Percentiles rank a stretch among this genome's conserved stretches.
phyloP scores from a whole-genome alignment of 2,113 vertebrate species.

The Odocoileus virginianus region DNA sequence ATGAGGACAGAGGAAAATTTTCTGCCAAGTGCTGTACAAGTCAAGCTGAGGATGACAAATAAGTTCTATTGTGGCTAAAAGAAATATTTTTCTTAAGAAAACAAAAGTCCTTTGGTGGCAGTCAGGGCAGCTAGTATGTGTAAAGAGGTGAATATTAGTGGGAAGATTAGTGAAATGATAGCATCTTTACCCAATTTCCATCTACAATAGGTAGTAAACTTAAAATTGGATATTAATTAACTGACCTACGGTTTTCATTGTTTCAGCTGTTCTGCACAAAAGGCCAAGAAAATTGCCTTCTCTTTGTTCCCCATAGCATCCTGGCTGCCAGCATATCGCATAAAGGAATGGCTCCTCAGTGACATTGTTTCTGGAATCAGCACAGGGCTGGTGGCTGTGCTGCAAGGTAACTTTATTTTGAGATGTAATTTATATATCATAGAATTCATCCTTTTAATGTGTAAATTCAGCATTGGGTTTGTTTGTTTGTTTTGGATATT shows the following conservation, averaged over 20 bases:
- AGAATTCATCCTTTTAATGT: neutral
- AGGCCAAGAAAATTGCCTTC: constrained; percentile 82
- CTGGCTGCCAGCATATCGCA: constrained; percentile 88
- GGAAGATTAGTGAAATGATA: neutral
- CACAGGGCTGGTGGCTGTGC: constrained; percentile 93
- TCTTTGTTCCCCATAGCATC: constrained; percentile 87
- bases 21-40: neutral
- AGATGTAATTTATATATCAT: neutral
- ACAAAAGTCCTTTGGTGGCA: neutral
- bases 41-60: neutral
- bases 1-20: neutral
- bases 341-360: constrained; percentile 91
- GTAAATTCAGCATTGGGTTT: neutral
- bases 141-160: neutral
- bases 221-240: neutral
- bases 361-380: constrained; percentile 94
- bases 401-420: constrained; percentile 88
- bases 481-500: neutral
- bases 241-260: constrained; percentile 44
- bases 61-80: neutral
- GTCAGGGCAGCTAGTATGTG: neutral
- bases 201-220: neutral
- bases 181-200: neutral
- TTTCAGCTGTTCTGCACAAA: constrained; percentile 87
- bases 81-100: constrained; percentile 23